Evolutionary conservation across 2,797 vertebrate species (phyloP).

Genomic region (Spatula versicolor): DNA sequence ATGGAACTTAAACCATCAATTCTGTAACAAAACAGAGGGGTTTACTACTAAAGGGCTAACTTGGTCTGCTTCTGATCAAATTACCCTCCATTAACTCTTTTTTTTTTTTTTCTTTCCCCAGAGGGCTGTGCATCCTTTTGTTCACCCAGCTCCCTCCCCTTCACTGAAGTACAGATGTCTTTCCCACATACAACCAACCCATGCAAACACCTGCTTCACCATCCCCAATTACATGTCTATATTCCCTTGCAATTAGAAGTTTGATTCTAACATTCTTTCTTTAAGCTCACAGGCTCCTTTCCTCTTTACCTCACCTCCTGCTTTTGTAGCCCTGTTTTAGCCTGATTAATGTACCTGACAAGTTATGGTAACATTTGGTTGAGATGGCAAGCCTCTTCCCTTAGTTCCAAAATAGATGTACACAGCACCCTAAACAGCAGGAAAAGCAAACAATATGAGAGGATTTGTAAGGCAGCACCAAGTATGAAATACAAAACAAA

Average conservation of each 20-base stretch:
- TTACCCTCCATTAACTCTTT: not conserved
- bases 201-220: not conserved
- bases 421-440: constrained; percentile 73
- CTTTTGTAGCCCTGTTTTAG: not conserved
- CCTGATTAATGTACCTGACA: constrained; percentile 72
- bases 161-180: not conserved
- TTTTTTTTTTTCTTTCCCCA: not conserved
- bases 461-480: not conserved
- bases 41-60: not conserved
- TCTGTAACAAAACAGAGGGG: not conserved
- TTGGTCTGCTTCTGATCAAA: not conserved
- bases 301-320: not conserved
- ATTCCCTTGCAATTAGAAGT: not conserved
- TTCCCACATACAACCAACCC: not conserved
- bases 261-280: not conserved
- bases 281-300: not conserved
- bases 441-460: not conserved
- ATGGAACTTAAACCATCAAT: not conserved
- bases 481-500: not conserved
- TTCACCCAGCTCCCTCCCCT: not conserved
- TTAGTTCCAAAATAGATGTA: constrained; percentile 76
- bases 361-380: constrained; percentile 74
- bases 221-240: not conserved
- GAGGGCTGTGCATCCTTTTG: not conserved
- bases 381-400: constrained; percentile 29